Evolutionary conservation across 2,888 invertebrate species (phyloP).

Genomic region (Pyrrhosoma nymphula): DNA sequence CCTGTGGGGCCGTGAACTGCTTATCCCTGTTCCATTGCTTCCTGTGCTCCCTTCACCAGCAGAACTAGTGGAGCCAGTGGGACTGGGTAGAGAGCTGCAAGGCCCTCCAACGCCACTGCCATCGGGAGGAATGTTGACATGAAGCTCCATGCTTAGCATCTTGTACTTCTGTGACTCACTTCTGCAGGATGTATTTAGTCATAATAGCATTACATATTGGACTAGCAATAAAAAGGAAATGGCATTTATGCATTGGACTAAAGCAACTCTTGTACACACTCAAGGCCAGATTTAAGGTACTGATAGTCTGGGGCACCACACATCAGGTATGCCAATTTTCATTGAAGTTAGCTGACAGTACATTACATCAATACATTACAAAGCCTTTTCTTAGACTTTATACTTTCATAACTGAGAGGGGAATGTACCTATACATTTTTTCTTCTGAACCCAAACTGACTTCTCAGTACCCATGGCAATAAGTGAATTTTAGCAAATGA

Average conservation of each 20-base stretch:
- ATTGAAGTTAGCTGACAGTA: no score
- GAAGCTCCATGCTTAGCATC: constrained; percentile 78
- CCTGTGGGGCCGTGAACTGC: constrained; percentile 72
- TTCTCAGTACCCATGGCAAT: no score
- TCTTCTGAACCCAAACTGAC: no score
- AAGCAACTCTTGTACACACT: not conserved
- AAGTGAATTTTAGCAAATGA: no score
- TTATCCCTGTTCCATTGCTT: constrained; percentile 45
- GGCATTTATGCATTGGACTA: no score
- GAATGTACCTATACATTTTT: no score
- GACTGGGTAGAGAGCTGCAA: constrained; percentile 70
- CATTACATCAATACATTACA: no score
- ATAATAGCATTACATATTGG: not conserved
- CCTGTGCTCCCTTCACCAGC: constrained; percentile 1
- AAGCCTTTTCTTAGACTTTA: no score
- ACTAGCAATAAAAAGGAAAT: no score
- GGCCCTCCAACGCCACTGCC: constrained; percentile 68
- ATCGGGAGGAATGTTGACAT: constrained; percentile 75
- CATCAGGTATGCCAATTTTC: no score
- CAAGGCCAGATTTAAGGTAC: not conserved
- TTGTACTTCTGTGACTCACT: constrained; percentile 79
- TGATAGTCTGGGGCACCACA: no score
- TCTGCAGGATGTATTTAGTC: constrained; percentile 73
- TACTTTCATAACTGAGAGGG: no score
- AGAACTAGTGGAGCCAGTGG: constrained; percentile 69